Evolutionary conservation across 2,888 invertebrate genomes (phyloP), one percentile per base, ranked within the genome.

Genomic region (Hoplodrina blanda): DNA sequence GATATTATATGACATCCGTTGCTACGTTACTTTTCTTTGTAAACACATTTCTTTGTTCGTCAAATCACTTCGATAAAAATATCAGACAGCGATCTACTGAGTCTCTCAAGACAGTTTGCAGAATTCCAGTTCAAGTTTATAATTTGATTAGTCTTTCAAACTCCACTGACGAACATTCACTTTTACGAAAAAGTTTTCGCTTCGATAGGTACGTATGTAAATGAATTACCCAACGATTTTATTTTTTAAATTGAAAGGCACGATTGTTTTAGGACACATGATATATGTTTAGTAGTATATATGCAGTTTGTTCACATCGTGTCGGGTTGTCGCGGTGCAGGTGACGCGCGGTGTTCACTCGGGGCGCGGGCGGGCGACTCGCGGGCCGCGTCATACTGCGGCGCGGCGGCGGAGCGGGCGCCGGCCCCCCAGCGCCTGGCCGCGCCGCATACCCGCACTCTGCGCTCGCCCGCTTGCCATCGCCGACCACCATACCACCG

Each of bases 361-460:
- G 73, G 71, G 78, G 89, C 88, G 89, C 91, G 91, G 91, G 91
- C 91, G 90, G 90, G 91, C 91, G 91, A 84, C 85, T 89, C 91
- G 91, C 90, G 87, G 88, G 91, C 91, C 92, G 92, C 94, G 94
- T 93, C 94, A 92, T 91, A 95, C 94, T 95, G 95, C 95, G 94
- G 95, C 88, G 92, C 64, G 83, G 83, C 81, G 78, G 73, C 79
- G 85, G 81, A 69, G 73, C 86, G 76, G 85, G 85, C 84, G 82
- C 80, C 82, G 69, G 87, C 59, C 87, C 71, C 81, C 74, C 75
- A 76, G 84, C 86, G 85, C 84, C 86, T 81, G 81, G 72, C 73
- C 85, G 85, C 80, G 85, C 78, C 82, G 84, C 85, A 82, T 83
- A 78, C 85, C 87, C 88, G 87, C 86, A 87, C 89, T 86, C 83